Evolutionary conservation across 2,113 vertebrate genomes (phyloP).

Genomic region (Bos javanicus): DNA sequence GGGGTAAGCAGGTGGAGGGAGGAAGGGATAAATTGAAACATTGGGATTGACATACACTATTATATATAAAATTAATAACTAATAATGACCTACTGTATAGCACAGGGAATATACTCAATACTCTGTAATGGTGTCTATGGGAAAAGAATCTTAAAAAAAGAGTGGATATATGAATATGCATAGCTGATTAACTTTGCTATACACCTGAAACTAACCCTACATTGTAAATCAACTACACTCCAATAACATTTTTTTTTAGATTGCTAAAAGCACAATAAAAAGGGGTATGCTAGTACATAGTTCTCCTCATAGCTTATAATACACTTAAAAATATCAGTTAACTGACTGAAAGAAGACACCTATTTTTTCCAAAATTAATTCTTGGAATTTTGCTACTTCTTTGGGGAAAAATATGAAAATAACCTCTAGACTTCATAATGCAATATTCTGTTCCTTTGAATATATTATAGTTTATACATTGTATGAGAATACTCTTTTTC

Average conservation of each 20-base stretch:
- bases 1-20: rapidly evolving
- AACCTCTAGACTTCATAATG: not conserved
- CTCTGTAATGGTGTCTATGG: not conserved
- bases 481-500: not conserved
- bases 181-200: not conserved
- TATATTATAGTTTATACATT: not conserved
- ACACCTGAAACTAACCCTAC: not conserved
- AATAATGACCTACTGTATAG: not conserved
- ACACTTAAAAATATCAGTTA: not conserved
- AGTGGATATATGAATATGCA: not conserved
- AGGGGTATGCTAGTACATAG: not conserved
- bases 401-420: not conserved
- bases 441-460: not conserved
- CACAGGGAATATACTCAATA: not conserved
- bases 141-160: not conserved
- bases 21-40: not conserved
- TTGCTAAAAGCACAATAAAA: not conserved
- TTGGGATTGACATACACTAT: not conserved
- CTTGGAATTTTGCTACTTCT: not conserved
- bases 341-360: not conserved
- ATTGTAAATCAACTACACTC: not conserved
- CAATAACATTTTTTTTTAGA: not conserved
- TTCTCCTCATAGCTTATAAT: not conserved
- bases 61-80: not conserved
- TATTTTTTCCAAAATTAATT: not conserved